Base-by-base conservation (phyloP, 2,797 vertebrate species). In the Poeciliopsis turneri region DNA sequence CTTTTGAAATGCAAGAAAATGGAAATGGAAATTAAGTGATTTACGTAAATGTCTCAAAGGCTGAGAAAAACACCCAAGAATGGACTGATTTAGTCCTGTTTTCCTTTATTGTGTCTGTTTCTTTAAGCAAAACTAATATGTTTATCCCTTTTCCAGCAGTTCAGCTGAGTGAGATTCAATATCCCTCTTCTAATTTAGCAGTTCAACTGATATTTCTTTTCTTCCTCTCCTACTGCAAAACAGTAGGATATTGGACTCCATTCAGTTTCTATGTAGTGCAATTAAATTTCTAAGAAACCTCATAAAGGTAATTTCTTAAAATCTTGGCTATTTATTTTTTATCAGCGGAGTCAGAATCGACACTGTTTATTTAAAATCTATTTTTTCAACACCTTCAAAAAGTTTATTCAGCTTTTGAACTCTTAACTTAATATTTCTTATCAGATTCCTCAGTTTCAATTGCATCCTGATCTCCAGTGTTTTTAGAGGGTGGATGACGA, bases 1-100 rank as follows among this genome's bases (percentile, higher is more conserved):
- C 66, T 70, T 82, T 84, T 84, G 59, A 84, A 87, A 78, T 82
- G 30, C 47, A 70, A 76, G 30, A 83, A 80, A 88, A 72, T 59
- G 57, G 43, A 84, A 83, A 83, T 81, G 81, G 69, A 82, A 87
- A 89, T 86, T 59, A 61, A 78, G 30, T 75, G 55, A 72, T 78
- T 74, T 81, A 71, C 57, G 55, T 74, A 39, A 83, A 83, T 74
- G 51, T 70, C 59, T 64, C 71, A 66, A 7, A 77, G 51, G 69
- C 39, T 45, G 45, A 78, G 51, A 64, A 46, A 78, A 73, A 51
- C 18, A 25, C 28, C 79, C 1, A 77, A 49, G 28, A 79, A 59
- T 73, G n/a, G 18, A 51, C 66, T 74, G 33, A 80, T 82, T 18
- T 70, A 10, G 8, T 45, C 47, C 57, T 23, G 28, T 81, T 84